Percentiles rank a stretch among this genome's conserved stretches.
Evolutionary conservation across 2,888 invertebrate species (phyloP).

Genomic region (Ennomos erosarius): DNA sequence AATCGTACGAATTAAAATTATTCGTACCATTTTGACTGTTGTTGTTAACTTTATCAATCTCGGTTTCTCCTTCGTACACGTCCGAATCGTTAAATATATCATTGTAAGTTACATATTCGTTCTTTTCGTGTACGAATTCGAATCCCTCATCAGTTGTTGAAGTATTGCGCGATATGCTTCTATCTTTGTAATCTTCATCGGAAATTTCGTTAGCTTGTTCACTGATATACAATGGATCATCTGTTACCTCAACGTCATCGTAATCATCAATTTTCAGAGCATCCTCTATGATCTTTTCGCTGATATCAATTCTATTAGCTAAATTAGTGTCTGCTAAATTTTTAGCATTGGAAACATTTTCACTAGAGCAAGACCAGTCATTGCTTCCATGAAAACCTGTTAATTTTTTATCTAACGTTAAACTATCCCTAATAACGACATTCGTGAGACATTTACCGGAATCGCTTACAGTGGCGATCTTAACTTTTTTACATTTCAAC

Average conservation of each 20-base stretch:
- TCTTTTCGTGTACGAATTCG: constrained; percentile 17
- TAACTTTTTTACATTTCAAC: constrained; percentile 20
- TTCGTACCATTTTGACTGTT: constrained; percentile 15
- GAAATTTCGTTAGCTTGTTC: not conserved
- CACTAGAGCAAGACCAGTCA: not conserved
- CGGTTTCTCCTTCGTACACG: constrained; percentile 22
- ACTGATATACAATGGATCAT: constrained; percentile 14
- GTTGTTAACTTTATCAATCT: constrained; percentile 27
- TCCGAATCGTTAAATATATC: constrained; percentile 23
- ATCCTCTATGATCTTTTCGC: constrained; percentile 18
- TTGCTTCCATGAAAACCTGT: not conserved
- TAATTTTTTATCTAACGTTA: constrained; percentile 1
- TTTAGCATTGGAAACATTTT: constrained; percentile 4
- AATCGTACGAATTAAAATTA: not conserved
- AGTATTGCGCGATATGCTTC: not conserved
- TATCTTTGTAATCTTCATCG: not conserved
- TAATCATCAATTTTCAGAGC: constrained; percentile 13
- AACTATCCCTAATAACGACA: constrained; percentile 10
- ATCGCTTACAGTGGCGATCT: constrained; percentile 12
- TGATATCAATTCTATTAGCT: constrained; percentile 14
- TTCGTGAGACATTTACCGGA: constrained; percentile 11
- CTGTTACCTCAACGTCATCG: constrained; percentile 8
- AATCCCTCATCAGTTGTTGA: constrained; percentile 21
- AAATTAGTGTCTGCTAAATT: not conserved
- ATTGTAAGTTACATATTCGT: constrained; percentile 19